phyloP scores from a whole-genome alignment of 2,113 vertebrate species.

The Archocentrus centrarchus region DNA sequence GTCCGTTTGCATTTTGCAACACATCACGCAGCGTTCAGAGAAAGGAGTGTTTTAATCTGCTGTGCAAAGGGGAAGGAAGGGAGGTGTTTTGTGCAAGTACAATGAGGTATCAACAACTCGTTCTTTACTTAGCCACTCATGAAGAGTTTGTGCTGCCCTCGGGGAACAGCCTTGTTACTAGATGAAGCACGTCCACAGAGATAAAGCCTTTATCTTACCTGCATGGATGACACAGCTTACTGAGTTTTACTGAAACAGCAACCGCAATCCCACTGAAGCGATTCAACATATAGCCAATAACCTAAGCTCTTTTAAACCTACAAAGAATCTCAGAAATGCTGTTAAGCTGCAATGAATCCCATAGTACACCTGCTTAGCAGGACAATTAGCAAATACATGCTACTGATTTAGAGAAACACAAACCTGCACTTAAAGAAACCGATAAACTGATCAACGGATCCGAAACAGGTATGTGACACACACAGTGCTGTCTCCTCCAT shows the following conservation, averaged over 20 bases:
- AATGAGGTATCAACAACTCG: background rate
- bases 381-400: background rate
- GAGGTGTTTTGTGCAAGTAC: background rate
- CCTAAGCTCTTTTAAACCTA: background rate
- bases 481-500: background rate
- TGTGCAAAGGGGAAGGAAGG: slow-evolving; percentile 26
- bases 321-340: background rate
- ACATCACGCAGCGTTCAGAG: background rate
- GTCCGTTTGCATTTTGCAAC: background rate
- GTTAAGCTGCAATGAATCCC: background rate
- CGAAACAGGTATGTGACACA: background rate
- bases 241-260: background rate
- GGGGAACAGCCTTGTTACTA: background rate
- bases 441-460: background rate
- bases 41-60: background rate
- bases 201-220: slow-evolving; percentile 18
- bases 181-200: background rate
- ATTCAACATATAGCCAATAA: background rate
- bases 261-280: background rate
- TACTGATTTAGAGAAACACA: background rate
- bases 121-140: background rate
- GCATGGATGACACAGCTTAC: background rate
- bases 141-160: background rate
- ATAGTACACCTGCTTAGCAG: background rate
- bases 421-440: background rate